phyloP scores from a whole-genome alignment of 2,888 invertebrate species.

The Caenorhabditis doughertyi region DNA sequence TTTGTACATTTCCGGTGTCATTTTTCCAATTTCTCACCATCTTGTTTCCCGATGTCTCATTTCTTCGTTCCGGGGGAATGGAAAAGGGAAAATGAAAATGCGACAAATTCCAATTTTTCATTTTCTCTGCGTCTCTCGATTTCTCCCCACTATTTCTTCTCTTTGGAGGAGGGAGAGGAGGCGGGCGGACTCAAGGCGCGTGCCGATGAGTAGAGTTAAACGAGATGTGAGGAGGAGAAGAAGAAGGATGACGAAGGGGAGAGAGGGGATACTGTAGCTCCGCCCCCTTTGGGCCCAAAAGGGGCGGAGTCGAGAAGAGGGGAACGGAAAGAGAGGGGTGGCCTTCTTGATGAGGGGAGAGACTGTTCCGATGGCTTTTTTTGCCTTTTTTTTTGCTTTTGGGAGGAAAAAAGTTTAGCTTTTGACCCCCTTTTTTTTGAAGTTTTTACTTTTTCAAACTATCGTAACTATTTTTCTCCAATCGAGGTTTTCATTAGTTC shows the following conservation, averaged over 20 bases:
- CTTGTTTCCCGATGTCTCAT: too few relatives aligned
- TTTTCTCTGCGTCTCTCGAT: slow-evolving; percentile 10
- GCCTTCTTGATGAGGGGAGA: too few relatives aligned
- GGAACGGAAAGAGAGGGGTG: neutral
- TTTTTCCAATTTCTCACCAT: slow-evolving; percentile 18
- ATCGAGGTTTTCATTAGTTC: too few relatives aligned
- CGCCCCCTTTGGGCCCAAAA: neutral
- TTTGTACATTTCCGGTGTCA: slow-evolving; percentile 17
- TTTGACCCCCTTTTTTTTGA: too few relatives aligned
- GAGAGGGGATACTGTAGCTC: slow-evolving; percentile 13
- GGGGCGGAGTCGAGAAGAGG: neutral
- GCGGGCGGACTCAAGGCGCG: slow-evolving; percentile 34
- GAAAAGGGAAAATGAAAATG: neutral
- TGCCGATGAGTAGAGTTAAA: slow-evolving; percentile 37
- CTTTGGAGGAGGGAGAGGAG: neutral
- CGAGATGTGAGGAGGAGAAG: neutral
- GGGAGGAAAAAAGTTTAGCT: too few relatives aligned
- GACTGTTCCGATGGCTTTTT: too few relatives aligned
- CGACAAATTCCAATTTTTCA: slow-evolving; percentile 28
- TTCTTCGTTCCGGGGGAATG: too few relatives aligned
- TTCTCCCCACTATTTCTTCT: neutral
- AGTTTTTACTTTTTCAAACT: too few relatives aligned
- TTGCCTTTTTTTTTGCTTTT: too few relatives aligned
- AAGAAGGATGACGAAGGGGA: neutral
- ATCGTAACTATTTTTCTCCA: too few relatives aligned